phyloP scores from a whole-genome alignment of 2,113 vertebrate species.

The Clarias macrocephalus region DNA sequence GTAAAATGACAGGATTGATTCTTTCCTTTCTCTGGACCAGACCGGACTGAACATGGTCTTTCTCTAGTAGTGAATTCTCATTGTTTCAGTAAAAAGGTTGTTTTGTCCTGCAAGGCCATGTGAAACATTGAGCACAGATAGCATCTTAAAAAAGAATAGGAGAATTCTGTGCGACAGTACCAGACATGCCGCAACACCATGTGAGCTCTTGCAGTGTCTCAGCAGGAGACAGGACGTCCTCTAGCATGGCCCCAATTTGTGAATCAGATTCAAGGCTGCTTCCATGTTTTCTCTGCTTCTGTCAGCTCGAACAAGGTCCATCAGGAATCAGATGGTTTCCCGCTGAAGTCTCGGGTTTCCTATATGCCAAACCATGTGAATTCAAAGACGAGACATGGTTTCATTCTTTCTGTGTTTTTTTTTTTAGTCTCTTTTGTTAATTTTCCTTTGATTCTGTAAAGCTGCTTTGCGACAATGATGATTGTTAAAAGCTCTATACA shows the following conservation, averaged over 20 bases:
- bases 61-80: slow-evolving; percentile 7
- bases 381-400: not conserved
- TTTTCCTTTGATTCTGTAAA: no score
- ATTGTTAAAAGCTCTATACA: no score
- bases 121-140: not conserved
- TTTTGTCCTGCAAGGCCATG: not conserved
- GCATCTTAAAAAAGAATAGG: not conserved
- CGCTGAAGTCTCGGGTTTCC: not conserved
- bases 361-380: not conserved
- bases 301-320: slow-evolving; percentile 8
- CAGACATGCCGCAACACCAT: slow-evolving; percentile 16
- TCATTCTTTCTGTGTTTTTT: not conserved
- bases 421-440: no score
- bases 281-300: slow-evolving; percentile 1
- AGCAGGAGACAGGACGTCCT: not conserved
- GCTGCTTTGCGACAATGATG: no score
- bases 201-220: not conserved
- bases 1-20: slow-evolving; percentile 27
- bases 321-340: not conserved
- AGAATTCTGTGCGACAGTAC: slow-evolving; percentile 14
- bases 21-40: not conserved
- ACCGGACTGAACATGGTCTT: slow-evolving; percentile 5
- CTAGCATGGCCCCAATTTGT: not conserved
- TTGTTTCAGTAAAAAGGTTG: not conserved
- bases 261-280: slow-evolving; percentile 15